Percentiles rank a stretch among this genome's conserved stretches.
Evolutionary conservation across 1,140 invertebrate species (phyloP).

Genomic region (Hyles vespertilio): DNA sequence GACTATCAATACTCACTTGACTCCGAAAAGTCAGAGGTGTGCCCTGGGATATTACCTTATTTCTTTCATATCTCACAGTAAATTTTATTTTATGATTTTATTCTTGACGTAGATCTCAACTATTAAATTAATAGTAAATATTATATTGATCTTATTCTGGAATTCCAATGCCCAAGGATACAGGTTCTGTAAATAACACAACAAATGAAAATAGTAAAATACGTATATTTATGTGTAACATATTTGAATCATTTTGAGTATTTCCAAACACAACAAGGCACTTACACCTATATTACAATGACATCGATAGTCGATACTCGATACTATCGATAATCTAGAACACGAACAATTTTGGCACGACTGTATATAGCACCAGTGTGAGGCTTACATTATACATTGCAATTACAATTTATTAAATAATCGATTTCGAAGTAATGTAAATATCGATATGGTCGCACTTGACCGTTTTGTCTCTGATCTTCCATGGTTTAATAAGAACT

Average conservation of each 20-base stretch:
- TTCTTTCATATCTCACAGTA: no score
- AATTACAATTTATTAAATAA: background rate
- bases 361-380: conserved; percentile 23
- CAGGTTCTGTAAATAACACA: conserved; percentile 45
- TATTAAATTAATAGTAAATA: no score
- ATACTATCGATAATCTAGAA: background rate
- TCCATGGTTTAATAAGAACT: no score
- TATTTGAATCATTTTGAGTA: conserved; percentile 66
- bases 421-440: background rate
- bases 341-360: conserved; percentile 5
- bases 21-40: no score
- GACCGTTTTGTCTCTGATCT: no score
- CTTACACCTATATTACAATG: conserved; percentile 32
- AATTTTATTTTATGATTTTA: no score
- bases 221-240: conserved; percentile 71
- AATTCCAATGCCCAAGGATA: no score
- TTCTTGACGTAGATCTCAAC: no score
- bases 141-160: no score
- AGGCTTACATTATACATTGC: conserved; percentile 3
- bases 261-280: conserved; percentile 60
- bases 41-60: no score
- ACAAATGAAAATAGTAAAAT: conserved; percentile 75
- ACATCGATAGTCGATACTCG: background rate
- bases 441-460: no score
- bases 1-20: no score